Conservation (phyloP, 2,113 vertebrate species). For the Arizona elegans region DNA sequence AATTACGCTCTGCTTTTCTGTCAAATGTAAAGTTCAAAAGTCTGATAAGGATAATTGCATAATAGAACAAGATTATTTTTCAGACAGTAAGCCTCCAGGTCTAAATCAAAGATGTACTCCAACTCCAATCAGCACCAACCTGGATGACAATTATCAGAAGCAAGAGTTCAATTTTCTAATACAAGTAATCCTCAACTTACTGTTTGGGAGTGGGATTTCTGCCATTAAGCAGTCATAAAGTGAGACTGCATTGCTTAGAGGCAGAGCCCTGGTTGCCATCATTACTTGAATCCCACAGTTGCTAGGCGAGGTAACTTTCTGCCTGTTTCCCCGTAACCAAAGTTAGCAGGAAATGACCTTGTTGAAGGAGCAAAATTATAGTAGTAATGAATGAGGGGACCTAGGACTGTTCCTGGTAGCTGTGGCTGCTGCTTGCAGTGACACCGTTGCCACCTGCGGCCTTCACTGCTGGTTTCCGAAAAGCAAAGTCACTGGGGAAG, state of each 20-base stretch:
- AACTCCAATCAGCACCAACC: neutral
- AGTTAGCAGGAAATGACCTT: neutral
- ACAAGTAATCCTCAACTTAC: neutral
- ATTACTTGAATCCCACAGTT: neutral
- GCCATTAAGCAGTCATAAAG: accelerated
- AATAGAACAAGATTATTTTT: neutral
- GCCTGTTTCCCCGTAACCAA: neutral
- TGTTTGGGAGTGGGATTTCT: neutral
- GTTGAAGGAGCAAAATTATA: neutral
- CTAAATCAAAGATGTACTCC: neutral
- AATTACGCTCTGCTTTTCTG: neutral
- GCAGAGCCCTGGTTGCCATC: neutral
- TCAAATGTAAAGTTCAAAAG: neutral
- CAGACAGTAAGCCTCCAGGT: neutral
- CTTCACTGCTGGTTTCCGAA: neutral
- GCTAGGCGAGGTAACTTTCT: neutral
- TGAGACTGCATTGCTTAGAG: neutral
- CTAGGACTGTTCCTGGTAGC: neutral
- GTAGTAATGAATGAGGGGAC: neutral
- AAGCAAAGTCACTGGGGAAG: neutral
- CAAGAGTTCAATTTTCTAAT: neutral
- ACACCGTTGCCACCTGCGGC: neutral
- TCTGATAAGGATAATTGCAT: neutral
- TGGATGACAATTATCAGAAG: no score
- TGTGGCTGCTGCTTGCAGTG: neutral